A percentile compares a stretch with the other conserved stretches of the same genome.
Evolutionary conservation across 2,797 vertebrate genomes (phyloP).

Genomic region (Tokudaia muenninki): DNA sequence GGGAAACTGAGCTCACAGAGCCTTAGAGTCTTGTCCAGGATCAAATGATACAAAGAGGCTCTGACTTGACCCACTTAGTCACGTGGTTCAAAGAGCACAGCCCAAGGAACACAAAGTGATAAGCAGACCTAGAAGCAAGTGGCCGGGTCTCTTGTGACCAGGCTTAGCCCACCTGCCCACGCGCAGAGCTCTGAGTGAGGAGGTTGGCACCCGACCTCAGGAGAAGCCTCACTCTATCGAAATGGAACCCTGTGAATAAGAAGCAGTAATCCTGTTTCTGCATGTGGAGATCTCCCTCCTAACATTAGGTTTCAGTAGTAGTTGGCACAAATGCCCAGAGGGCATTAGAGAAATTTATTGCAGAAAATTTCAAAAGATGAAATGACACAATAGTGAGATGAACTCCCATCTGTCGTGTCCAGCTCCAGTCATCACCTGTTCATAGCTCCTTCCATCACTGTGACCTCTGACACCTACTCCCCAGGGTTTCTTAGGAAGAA

Average conservation of each 20-base stretch:
- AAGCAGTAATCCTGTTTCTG: not conserved
- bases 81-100: conserved; percentile 11
- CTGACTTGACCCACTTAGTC: not conserved
- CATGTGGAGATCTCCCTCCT: not conserved
- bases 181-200: not conserved
- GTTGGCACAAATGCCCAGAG: not conserved
- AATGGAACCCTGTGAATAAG: conserved; percentile 27
- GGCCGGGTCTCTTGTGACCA: not conserved
- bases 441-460: not conserved
- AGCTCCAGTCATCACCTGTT: conserved; percentile 12
- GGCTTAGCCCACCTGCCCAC: not conserved
- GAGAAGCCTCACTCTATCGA: not conserved
- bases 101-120: not conserved
- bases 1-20: not conserved
- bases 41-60: conserved; percentile 40
- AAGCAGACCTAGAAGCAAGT: not conserved
- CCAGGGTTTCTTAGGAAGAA: conserved; percentile 50
- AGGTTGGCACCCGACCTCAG: not conserved
- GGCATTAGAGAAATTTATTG: conserved; percentile 40
- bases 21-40: not conserved
- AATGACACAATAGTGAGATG: conserved; percentile 34
- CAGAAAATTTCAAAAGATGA: conserved; percentile 55
- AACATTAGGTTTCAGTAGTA: conserved; percentile 16
- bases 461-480: not conserved
- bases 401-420: not conserved